phyloP scores from a whole-genome alignment of 2,113 vertebrate genomes.

The Phaetusa simplex region DNA sequence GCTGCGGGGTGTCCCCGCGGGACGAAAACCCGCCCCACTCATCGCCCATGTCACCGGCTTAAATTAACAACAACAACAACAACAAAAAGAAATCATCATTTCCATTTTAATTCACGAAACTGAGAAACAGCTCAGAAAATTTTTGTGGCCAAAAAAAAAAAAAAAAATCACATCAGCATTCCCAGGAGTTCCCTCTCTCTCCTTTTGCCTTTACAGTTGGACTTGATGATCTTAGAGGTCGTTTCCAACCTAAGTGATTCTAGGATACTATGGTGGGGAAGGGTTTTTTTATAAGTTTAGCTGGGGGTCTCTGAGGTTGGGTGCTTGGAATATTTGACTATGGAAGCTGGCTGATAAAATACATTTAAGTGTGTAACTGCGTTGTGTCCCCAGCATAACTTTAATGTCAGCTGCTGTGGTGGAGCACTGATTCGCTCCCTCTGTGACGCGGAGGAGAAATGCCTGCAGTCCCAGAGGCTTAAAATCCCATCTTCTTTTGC shows the following conservation, averaged over 20 bases:
- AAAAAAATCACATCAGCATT: no score
- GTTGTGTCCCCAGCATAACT: rapidly evolving
- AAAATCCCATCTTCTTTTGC: slow-evolving; percentile 8
- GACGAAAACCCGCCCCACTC: not conserved
- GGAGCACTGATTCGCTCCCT: not conserved
- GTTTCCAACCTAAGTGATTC: not conserved
- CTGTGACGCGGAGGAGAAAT: not conserved
- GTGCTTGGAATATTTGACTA: not conserved
- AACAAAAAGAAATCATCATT: rapidly evolving
- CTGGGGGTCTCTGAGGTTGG: not conserved
- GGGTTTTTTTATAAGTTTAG: not conserved
- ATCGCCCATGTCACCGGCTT: not conserved
- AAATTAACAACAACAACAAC: no score
- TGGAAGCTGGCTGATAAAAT: not conserved
- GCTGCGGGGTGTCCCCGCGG: rapidly evolving
- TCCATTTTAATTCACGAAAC: not conserved
- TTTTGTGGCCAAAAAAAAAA: not conserved
- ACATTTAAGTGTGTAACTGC: not conserved
- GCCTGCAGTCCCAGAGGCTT: not conserved
- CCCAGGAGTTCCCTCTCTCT: not conserved
- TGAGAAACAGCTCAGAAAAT: not conserved
- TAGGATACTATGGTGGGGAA: not conserved
- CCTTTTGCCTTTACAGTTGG: not conserved
- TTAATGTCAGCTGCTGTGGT: not conserved
- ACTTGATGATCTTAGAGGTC: not conserved